A percentile compares a stretch with the other conserved stretches of the same genome.
Evolutionary conservation across 2,888 invertebrate species (phyloP).

Genomic region (Ligdia adustata): DNA sequence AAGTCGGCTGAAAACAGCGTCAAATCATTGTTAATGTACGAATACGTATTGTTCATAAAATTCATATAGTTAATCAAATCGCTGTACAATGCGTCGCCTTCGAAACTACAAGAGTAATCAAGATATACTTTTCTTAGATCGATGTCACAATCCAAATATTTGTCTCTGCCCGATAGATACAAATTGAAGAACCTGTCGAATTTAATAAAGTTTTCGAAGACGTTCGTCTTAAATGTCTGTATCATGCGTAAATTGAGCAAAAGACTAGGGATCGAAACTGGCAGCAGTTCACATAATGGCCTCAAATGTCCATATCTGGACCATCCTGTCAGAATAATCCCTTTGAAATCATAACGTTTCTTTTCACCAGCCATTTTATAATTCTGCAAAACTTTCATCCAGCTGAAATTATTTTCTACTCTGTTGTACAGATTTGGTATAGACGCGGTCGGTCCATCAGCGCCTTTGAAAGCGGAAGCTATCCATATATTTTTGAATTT

Average conservation of each 20-base stretch:
- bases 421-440: constrained; percentile 85
- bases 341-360: constrained; percentile 73
- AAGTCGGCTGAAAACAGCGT: constrained; percentile 30
- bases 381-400: constrained; percentile 85
- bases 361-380: constrained; percentile 69
- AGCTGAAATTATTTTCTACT: constrained; percentile 88
- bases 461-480: constrained; percentile 94
- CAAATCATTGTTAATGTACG: constrained; percentile 27
- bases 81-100: constrained; percentile 40
- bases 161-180: too few species aligned
- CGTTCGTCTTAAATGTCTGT: constrained; percentile 53
- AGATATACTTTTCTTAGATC: constrained; percentile 39
- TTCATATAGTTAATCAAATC: constrained; percentile 32
- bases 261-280: constrained; percentile 85
- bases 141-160: background rate
- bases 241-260: constrained; percentile 82
- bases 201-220: constrained; percentile 32
- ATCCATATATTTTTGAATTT: constrained; percentile 89
- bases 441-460: constrained; percentile 80
- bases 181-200: too few species aligned
- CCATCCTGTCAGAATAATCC: constrained; percentile 89
- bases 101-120: constrained; percentile 46
- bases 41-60: constrained; percentile 27
- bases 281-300: constrained; percentile 86
- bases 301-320: constrained; percentile 88